phyloP scores from a whole-genome alignment of 2,888 invertebrate species.

The Poecilus cupreus region DNA sequence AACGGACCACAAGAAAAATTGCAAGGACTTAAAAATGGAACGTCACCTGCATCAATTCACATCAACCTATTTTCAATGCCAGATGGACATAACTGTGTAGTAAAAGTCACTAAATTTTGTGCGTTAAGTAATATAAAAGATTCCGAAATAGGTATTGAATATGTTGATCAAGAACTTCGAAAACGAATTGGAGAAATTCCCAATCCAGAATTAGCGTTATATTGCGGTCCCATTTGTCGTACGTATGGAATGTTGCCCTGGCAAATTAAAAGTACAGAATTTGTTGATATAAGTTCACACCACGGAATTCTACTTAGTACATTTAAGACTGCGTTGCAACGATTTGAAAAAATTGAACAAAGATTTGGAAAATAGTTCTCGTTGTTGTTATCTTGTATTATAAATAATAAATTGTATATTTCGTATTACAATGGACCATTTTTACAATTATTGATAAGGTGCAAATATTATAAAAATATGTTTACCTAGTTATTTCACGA shows the following conservation, averaged over 20 bases:
- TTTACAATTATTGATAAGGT: background rate
- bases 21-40: constrained; percentile 76
- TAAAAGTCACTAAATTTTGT: constrained; percentile 73
- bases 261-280: constrained; percentile 91
- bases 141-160: constrained; percentile 75
- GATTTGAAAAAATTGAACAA: constrained; percentile 86
- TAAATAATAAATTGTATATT: background rate
- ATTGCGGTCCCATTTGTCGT: constrained; percentile 80
- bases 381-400: constrained; percentile 65
- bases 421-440: background rate
- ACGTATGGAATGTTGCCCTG: constrained; percentile 89
- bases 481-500: too few species aligned
- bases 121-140: constrained; percentile 68
- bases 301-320: constrained; percentile 76
- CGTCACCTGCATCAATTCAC: constrained; percentile 74
- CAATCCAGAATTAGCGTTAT: constrained; percentile 86
- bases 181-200: constrained; percentile 77
- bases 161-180: constrained; percentile 75
- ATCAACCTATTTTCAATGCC: constrained; percentile 76
- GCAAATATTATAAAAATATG: too few species aligned
- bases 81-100: constrained; percentile 75
- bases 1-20: constrained; percentile 71
- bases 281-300: constrained; percentile 80
- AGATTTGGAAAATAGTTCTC: constrained; percentile 82
- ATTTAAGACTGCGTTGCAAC: constrained; percentile 79